These are phyloP conservation scores for Nipponacmea schrenckii DNA, from an alignment of 2,888 invertebrate genomes.

Conservation along the genomic window DNA sequence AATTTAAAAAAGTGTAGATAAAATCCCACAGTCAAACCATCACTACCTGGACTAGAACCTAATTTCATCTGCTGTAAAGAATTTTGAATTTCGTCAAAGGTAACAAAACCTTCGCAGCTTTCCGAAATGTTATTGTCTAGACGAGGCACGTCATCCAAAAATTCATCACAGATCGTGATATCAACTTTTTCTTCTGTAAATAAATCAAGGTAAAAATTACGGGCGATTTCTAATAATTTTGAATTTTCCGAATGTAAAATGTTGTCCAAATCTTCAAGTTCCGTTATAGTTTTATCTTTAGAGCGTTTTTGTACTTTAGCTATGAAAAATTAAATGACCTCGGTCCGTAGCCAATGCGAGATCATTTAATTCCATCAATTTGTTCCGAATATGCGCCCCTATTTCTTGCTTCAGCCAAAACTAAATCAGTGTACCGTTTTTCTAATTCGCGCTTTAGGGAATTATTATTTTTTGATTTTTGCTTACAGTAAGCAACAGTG, in stretches of 20 bases:
- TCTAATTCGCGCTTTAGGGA: background rate
- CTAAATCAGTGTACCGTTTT: constrained; percentile 13
- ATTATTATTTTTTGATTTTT: constrained; percentile 6
- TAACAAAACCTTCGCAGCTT: constrained; percentile 12
- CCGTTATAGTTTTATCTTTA: constrained; percentile 14
- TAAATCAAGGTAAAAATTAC: constrained; percentile 15
- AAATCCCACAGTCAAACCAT: constrained; percentile 37
- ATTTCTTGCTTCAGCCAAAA: constrained; percentile 7
- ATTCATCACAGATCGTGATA: constrained; percentile 1
- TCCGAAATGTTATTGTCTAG: background rate
- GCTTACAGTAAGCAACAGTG: background rate
- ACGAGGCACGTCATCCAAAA: constrained; percentile 14
- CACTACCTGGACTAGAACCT: constrained; percentile 34
- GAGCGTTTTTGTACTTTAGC: constrained; percentile 10
- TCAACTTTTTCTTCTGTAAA: constrained; percentile 18
- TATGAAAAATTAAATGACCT: constrained; percentile 15
- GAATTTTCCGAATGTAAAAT: background rate
- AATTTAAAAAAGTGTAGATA: constrained; percentile 26
- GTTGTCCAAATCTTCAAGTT: constrained; percentile 8
- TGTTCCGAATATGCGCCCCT: constrained; percentile 11
- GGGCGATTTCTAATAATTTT: constrained; percentile 10
- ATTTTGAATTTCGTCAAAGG: constrained; percentile 10
- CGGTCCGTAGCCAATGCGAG: background rate
- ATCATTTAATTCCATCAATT: background rate
- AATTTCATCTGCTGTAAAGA: constrained; percentile 26